Evolutionary conservation across 2,797 vertebrate species (phyloP).

Genomic region (Darevskia nairensis): DNA sequence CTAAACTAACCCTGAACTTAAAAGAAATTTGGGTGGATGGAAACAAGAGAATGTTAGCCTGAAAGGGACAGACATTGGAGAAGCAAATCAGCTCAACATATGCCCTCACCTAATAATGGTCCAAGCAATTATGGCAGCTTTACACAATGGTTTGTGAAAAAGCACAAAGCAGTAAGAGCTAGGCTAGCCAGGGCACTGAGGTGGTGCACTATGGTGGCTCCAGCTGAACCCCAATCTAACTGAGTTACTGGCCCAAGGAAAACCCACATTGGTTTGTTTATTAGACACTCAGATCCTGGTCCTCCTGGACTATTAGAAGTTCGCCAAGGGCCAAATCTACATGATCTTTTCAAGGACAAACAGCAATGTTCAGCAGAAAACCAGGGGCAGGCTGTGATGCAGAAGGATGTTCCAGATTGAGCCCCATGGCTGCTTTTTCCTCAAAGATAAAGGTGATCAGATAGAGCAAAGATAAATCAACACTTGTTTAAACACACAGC

Average conservation of each 20-base stretch:
- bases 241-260: not conserved
- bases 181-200: not conserved
- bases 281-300: not conserved
- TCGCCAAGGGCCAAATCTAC: not conserved
- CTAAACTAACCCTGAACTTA: not conserved
- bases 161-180: not conserved
- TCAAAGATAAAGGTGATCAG: too few species aligned
- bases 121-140: not conserved
- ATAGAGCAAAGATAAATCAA: too few species aligned
- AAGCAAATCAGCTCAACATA: not conserved
- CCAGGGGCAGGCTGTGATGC: not conserved
- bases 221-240: not conserved
- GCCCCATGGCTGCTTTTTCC: not conserved
- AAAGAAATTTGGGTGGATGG: not conserved
- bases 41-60: not conserved
- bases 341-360: not conserved
- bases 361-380: not conserved
- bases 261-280: not conserved
- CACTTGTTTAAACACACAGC: not conserved
- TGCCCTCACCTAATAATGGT: not conserved
- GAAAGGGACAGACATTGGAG: not conserved
- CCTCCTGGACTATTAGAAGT: not conserved
- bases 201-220: not conserved
- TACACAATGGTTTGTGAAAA: not conserved
- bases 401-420: not conserved